Conservation (phyloP, 2,113 vertebrate species). For the Thalassarche chlororhynchos region DNA sequence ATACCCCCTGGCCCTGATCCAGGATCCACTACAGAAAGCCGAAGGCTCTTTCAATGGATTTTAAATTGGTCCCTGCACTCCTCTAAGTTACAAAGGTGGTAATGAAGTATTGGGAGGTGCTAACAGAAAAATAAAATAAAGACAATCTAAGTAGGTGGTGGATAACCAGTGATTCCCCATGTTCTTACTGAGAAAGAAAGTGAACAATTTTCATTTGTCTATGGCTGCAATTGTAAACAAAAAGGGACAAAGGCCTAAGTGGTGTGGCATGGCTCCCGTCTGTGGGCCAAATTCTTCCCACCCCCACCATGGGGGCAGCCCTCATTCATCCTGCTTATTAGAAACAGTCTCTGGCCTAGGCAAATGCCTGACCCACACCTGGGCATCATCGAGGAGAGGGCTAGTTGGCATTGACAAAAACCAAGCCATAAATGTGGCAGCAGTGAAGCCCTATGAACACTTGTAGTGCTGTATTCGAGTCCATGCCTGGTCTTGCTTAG, state of each 20-base stretch:
- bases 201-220: not conserved
- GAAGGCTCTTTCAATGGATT: constrained; percentile 1
- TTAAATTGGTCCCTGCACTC: not conserved
- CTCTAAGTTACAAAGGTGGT: not conserved
- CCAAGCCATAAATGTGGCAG: not conserved
- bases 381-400: not conserved
- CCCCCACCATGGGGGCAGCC: not conserved
- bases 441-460: not conserved
- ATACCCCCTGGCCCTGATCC: not conserved
- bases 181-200: not conserved
- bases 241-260: not conserved
- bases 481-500: not conserved
- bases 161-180: not conserved
- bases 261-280: not conserved
- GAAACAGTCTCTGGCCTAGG: not conserved
- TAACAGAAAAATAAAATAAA: not conserved
- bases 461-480: rapidly evolving
- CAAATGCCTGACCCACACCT: not conserved
- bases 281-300: not conserved
- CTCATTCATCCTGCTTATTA: not conserved
- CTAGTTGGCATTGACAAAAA: not conserved
- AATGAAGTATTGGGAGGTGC: not conserved
- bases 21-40: not conserved
- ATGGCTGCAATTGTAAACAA: not conserved
- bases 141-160: not conserved